These are phyloP conservation scores for Hylaea fasciaria DNA, from an alignment of 2,888 invertebrate genomes.

Conservation along the genomic window DNA sequence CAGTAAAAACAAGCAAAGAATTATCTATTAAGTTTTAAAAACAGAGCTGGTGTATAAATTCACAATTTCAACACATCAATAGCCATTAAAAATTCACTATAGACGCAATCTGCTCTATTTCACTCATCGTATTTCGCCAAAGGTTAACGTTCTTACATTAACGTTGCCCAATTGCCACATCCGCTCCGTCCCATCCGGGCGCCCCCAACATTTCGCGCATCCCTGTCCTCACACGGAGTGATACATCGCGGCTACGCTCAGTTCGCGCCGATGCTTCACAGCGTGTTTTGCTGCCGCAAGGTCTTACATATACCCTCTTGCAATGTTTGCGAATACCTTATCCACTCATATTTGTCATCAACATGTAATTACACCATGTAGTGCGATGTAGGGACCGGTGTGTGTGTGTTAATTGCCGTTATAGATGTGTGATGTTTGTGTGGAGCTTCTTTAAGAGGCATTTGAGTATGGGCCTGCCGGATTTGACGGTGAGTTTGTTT, in stretches of 20 bases:
- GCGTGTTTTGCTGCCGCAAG: slow-evolving; percentile 81
- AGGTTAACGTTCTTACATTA: slow-evolving; percentile 28
- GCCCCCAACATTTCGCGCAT: slow-evolving; percentile 26
- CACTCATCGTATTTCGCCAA: slow-evolving; percentile 8
- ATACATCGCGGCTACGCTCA: slow-evolving; percentile 51
- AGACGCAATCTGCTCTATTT: slow-evolving; percentile 6
- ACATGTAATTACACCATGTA: slow-evolving; percentile 42
- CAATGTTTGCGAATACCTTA: slow-evolving; percentile 29
- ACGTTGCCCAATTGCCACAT: slow-evolving; percentile 50
- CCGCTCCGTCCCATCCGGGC: slow-evolving; percentile 53
- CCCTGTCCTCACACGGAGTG: slow-evolving; percentile 35
- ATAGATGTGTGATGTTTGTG: slow-evolving; percentile 72
- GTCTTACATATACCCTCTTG: slow-evolving; percentile 51
- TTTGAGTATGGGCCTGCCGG: slow-evolving; percentile 78
- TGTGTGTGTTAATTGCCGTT: slow-evolving; percentile 49
- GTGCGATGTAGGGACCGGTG: slow-evolving; percentile 48
- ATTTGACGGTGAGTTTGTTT: slow-evolving; percentile 73
- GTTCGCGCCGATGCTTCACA: slow-evolving; percentile 76
- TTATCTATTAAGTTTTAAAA: too few relatives aligned
- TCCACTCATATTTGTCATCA: slow-evolving; percentile 22
- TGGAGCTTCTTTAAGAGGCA: slow-evolving; percentile 70
- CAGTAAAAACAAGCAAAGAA: too few relatives aligned
- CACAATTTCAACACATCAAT: too few relatives aligned
- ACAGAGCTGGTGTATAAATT: too few relatives aligned
- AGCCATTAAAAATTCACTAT: neutral